These are phyloP conservation scores for Globia sparganii DNA, from an alignment of 2,888 invertebrate genomes.

Conservation along the genomic window DNA sequence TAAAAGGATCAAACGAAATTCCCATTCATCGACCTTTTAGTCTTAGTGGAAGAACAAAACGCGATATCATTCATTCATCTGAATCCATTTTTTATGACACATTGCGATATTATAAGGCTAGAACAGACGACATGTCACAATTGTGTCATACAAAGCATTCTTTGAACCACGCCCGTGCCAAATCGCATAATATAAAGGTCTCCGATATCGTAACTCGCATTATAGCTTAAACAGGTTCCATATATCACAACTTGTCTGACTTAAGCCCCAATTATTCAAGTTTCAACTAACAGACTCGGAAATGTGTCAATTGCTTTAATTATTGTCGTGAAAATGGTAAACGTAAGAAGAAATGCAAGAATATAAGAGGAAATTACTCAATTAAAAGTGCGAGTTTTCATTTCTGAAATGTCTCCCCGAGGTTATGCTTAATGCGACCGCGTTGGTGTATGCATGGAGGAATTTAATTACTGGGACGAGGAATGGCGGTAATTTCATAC, in stretches of 20 bases:
- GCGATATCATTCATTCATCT: conserved; percentile 46
- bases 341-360: conserved; percentile 41
- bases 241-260: conserved; percentile 59
- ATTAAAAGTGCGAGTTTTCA: conserved; percentile 56
- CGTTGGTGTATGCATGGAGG: conserved; percentile 34
- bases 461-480: conserved; percentile 56
- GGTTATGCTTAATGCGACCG: conserved; percentile 34
- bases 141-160: conserved; percentile 60
- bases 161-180: conserved; percentile 65
- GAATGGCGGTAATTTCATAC: conserved; percentile 30
- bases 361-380: conserved; percentile 46
- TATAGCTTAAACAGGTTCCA: conserved; percentile 63
- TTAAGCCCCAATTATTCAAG: conserved; percentile 56
- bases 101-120: conserved; percentile 45
- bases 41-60: conserved; percentile 40
- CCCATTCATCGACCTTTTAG: conserved; percentile 49
- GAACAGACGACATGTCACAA: conserved; percentile 60
- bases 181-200: conserved; percentile 69
- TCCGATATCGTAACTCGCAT: conserved; percentile 60
- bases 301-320: conserved; percentile 63
- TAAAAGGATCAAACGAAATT: conserved; percentile 31
- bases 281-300: conserved; percentile 50
- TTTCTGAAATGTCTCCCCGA: conserved; percentile 49
- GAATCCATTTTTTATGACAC: conserved; percentile 47
- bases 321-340: conserved; percentile 43